Evolutionary conservation across 2,888 invertebrate species (phyloP), one percentile per base, ranked within the genome.

Genomic region (Pimpla rufipes): DNA sequence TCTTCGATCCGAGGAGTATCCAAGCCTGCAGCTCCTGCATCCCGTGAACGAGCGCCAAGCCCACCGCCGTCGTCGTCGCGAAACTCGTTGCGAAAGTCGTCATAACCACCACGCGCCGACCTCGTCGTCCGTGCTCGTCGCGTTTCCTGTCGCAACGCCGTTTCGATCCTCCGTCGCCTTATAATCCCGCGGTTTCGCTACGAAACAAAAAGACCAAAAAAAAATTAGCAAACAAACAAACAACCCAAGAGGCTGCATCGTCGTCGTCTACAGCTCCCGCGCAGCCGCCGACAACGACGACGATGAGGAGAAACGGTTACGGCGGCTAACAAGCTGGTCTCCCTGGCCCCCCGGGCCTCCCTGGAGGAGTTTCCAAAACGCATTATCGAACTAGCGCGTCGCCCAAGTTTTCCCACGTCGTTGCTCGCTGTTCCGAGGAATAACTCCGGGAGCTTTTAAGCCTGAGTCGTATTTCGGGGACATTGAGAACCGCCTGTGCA

Each of bases 361-460:
- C 42, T 6, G 42, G 5, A 13, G n/a, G 40, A 62, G 62, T 40
- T 62, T 62, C 62, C 7, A 62, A 62, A 62, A 62, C 57, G 62
- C 23, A 21, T 35, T 73, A 77, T 77, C 71, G 66, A 81, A 70
- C 62, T 78, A 37, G 11, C 29, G 23, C 21, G 29, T 16, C 7
- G 0, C 29, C 29, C 29, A 70, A 75, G 70, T 74, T 74, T 62
- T 50, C 52, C 68, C 55, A 55, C 45, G 67, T 55, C 29, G 40
- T 47, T 64, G 13, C 23, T 40, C n/a, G 42, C 13, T 55, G 50
- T 78, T 74, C 40, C 45, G 37, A 70, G 74, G 74, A 45, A 75
- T 70, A 79, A 75, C 68, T 82, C 42, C n/a, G 59, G 52, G 68
- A 62, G 62, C 62, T 83, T 35, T 75, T 71, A 50, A 79, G 57